Evolutionary conservation across 1,140 invertebrate species (phyloP), one percentile per base, ranked within the genome.

Genomic region (Sitophilus oryzae): DNA sequence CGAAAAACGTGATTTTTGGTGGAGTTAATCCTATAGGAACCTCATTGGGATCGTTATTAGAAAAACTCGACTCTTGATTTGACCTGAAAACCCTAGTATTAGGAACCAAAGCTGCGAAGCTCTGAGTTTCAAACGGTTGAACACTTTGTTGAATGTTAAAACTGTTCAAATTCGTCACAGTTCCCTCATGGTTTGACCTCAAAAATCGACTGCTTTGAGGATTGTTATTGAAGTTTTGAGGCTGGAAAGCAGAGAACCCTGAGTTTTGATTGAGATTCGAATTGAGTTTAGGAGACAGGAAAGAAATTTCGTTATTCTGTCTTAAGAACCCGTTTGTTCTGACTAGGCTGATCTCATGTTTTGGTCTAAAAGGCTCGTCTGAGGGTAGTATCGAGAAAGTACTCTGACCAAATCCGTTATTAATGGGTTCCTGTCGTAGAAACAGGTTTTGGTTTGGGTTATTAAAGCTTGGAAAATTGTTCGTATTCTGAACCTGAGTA

Each of bases 341-440:
- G 6, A 59, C 25, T 8, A 37, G 21, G 3, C 45, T 30, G 5
- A 54, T 37, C 36, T 53, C 46, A 8, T 54, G 45, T 19, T 30
- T 53, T 2, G 49, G 48, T 9, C 30, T 15, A 34, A 54, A 52
- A 9, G 49, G 56, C 43, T 59, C 46, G 15, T 42, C 21, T 1
- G 60, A 44, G 18, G 50, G 52, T 22, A 51, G 35, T 30, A 62
- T 52, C 1, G 60, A 62, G n/a, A 62, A 61, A 44, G 66, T 49
- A 35, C 20, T 37, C 15, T 55, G 35, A 55, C 49, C 65, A 59
- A 40, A 61, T 2, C 38, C 40, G 8, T 73, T 74, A 54, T 77
- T 77, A 30, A 65, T 68, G 14, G 66, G 58, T 64, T 78, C 76
- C 53, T 77, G 76, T 8, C 76, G 66, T 57, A 74, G 75, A 5